Evolutionary conservation across 2,888 invertebrate species (phyloP).

Genomic region (Byasa hedistus): DNA sequence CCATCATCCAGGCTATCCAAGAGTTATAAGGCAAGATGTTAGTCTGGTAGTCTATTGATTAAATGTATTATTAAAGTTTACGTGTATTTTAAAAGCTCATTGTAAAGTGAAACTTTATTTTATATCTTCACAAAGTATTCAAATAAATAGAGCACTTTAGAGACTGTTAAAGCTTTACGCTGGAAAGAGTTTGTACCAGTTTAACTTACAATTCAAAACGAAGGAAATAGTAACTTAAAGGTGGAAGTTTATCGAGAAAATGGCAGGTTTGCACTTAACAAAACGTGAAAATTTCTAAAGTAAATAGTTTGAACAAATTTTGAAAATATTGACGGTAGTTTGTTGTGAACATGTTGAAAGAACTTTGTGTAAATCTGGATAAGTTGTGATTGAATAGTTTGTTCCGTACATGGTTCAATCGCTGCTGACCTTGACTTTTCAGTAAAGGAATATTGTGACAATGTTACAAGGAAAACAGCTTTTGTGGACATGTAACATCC

Average conservation of each 20-base stretch:
- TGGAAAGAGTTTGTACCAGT: constrained; percentile 7
- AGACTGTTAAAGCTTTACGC: constrained; percentile 17
- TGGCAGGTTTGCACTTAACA: not conserved
- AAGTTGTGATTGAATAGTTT: too few relatives aligned
- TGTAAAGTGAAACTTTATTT: not conserved
- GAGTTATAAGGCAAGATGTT: too few relatives aligned
- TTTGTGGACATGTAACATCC: too few relatives aligned
- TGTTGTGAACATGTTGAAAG: too few relatives aligned
- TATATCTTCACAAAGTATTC: not conserved
- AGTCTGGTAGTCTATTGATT: too few relatives aligned
- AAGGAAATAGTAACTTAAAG: constrained; percentile 17
- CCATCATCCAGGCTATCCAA: too few relatives aligned
- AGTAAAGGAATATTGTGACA: too few relatives aligned
- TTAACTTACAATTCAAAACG: constrained; percentile 22
- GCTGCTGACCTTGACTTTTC: too few relatives aligned
- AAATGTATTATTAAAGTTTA: too few relatives aligned
- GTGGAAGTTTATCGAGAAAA: constrained; percentile 21
- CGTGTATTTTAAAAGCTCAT: not conserved
- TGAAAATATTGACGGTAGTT: not conserved
- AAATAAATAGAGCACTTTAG: constrained; percentile 6
- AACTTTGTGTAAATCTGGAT: too few relatives aligned
- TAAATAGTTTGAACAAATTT: not conserved
- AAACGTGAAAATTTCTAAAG: not conserved
- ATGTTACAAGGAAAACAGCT: too few relatives aligned
- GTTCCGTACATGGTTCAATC: too few relatives aligned